These are phyloP conservation scores for Dendrophyllia cribrosa DNA, from an alignment of 64 coral and sea anemone species.

Conservation along the genomic window DNA sequence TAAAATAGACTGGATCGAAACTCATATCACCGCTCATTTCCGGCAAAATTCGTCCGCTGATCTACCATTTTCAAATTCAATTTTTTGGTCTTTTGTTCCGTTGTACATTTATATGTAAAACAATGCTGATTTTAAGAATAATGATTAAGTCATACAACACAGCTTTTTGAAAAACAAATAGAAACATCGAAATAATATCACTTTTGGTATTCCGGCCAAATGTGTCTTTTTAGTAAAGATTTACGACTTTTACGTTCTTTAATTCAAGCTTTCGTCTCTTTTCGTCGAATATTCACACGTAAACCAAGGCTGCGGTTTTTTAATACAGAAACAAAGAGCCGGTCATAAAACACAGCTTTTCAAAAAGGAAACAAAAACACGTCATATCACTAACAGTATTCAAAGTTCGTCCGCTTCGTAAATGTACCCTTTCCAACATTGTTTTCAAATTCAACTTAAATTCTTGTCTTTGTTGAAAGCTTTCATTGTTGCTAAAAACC, in stretches of 20 bases:
- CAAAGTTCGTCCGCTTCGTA: background rate
- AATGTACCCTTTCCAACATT: background rate
- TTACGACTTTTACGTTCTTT: no score
- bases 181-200: background rate
- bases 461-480: background rate
- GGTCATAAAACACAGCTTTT: background rate
- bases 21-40: no score
- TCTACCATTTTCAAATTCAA: no score
- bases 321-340: no score
- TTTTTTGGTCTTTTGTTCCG: no score
- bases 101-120: no score
- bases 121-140: no score
- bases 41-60: no score
- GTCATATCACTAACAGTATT: background rate
- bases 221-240: no score
- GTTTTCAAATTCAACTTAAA: background rate
- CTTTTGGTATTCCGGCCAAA: background rate
- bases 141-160: background rate
- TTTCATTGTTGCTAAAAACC: background rate
- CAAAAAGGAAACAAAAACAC: background rate
- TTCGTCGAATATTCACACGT: background rate
- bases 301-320: background rate
- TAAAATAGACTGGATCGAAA: background rate
- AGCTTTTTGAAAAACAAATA: slow-evolving; percentile 24
- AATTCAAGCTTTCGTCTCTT: background rate